These are phyloP conservation scores for Cepaea nemoralis DNA, from an alignment of 1,140 invertebrate genomes.

Conservation along the genomic window DNA sequence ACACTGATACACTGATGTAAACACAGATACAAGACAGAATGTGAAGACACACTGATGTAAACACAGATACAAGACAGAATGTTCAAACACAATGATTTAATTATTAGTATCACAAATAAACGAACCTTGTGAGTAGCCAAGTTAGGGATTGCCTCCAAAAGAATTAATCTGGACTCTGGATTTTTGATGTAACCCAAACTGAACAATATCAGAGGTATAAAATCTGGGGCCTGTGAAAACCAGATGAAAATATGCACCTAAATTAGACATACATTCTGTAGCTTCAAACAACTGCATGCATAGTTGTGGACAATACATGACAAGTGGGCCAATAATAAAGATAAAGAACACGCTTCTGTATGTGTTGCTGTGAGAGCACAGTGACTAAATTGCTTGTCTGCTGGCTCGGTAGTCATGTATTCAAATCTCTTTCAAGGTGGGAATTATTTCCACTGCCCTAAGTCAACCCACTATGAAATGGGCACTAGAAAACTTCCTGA, in stretches of 20 bases:
- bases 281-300: no score
- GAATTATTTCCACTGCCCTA: no score
- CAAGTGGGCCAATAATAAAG: no score
- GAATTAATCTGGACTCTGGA: conserved; percentile 47
- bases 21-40: neutral
- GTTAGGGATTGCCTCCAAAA: conserved; percentile 51
- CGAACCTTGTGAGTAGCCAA: conserved; percentile 59
- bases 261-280: no score
- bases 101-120: neutral
- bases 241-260: conserved; percentile 3
- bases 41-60: neutral
- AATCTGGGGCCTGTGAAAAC: conserved; percentile 50
- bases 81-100: neutral
- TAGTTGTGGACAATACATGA: no score
- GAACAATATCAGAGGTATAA: conserved; percentile 59
- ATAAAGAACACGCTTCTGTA: no score
- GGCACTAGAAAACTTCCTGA: no score
- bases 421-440: no score
- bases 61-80: neutral
- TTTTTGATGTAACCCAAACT: conserved; percentile 45
- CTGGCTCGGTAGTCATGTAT: no score
- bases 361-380: no score
- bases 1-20: neutral
- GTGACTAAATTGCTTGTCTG: no score
- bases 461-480: no score